These are phyloP conservation scores for Leptodactylus fuscus DNA, from an alignment of 2,113 vertebrate genomes.

Conservation along the genomic window DNA sequence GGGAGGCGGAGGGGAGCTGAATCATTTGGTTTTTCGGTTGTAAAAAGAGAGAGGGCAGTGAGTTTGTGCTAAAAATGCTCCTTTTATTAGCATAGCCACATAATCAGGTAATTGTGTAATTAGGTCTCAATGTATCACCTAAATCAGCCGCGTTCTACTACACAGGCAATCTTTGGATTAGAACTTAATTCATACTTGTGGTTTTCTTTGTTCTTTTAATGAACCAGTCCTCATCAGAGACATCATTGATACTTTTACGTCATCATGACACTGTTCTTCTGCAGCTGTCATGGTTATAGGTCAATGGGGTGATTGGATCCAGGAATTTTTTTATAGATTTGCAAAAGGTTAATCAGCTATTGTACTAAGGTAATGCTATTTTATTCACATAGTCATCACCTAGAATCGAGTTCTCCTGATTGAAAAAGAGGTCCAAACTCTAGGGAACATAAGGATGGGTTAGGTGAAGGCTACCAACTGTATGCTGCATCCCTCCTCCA, in stretches of 20 bases:
- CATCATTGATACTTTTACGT: background rate
- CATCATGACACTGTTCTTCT: background rate
- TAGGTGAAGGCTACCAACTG: background rate
- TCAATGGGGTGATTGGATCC: background rate
- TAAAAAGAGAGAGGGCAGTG: conserved; percentile 55
- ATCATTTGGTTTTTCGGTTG: conserved; percentile 45
- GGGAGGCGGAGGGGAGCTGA: conserved; percentile 48
- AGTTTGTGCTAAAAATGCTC: conserved; percentile 51
- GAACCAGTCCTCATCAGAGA: background rate
- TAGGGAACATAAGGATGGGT: background rate
- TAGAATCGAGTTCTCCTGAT: background rate
- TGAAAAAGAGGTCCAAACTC: background rate
- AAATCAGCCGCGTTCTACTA: conserved; percentile 21
- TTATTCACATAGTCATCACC: background rate
- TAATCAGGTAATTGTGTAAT: conserved; percentile 56
- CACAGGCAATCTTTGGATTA: background rate
- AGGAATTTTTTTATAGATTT: background rate
- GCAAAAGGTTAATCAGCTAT: background rate
- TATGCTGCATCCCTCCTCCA: conserved; percentile 3
- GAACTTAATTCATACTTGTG: background rate
- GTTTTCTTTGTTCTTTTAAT: background rate
- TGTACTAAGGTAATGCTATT: background rate
- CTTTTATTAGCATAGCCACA: conserved; percentile 53
- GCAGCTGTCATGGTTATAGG: background rate
- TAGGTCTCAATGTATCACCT: conserved; percentile 51